A percentile compares a stretch with the other conserved stretches of the same genome.
These are phyloP conservation scores for Piscicola geometra DNA, from an alignment of 2,888 invertebrate genomes.

Conservation along the genomic window DNA sequence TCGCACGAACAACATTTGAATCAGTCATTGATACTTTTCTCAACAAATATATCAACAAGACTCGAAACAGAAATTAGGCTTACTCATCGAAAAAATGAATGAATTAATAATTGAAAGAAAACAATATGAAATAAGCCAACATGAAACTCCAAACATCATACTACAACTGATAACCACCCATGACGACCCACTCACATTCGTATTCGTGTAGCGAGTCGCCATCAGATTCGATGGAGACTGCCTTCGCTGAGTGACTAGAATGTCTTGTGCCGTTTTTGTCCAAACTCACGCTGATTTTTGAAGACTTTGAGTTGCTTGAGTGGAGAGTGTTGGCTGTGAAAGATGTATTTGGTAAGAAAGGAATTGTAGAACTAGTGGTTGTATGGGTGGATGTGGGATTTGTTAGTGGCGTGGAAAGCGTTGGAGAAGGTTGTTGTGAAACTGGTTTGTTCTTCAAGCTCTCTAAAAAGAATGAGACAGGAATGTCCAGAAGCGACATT, in stretches of 20 bases:
- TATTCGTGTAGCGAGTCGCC: not conserved
- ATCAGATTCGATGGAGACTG: not conserved
- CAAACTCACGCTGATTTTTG: not conserved
- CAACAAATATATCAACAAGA: too few species aligned
- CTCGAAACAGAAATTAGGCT: too few species aligned
- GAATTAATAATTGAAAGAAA: too few species aligned
- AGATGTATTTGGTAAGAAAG: too few species aligned
- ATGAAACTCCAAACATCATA: too few species aligned
- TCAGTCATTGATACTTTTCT: too few species aligned
- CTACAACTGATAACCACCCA: too few species aligned
- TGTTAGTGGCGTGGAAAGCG: too few species aligned
- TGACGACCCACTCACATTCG: not conserved
- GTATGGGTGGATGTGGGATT: not conserved
- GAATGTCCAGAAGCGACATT: not conserved
- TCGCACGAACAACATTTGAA: too few species aligned
- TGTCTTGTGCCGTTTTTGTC: not conserved
- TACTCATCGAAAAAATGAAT: too few species aligned
- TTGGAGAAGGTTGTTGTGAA: not conserved
- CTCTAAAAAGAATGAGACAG: not conserved
- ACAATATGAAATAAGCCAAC: too few species aligned
- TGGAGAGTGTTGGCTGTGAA: too few species aligned
- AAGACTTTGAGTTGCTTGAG: not conserved
- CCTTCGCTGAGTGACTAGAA: not conserved
- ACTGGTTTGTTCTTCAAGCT: not conserved
- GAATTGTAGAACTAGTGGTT: not conserved